Conservation (phyloP, 2,113 vertebrate species). For the Nansenia antarctica region DNA sequence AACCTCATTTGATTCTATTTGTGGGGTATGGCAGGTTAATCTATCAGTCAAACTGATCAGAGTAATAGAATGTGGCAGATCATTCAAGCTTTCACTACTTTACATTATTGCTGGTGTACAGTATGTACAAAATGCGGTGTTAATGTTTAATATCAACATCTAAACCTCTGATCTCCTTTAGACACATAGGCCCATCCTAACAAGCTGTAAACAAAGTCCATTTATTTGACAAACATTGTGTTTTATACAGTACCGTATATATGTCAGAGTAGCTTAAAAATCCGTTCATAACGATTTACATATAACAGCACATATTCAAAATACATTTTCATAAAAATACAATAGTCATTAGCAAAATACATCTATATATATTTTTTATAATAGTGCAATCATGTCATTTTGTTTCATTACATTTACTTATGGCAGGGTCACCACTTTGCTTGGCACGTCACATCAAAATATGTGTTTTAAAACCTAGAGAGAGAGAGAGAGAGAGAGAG, state of each 20-base stretch:
- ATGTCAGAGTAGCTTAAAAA: background rate
- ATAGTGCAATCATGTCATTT: constrained; percentile 15
- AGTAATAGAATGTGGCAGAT: background rate
- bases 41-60: background rate
- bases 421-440: background rate
- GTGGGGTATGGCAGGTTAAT: background rate
- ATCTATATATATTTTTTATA: constrained; percentile 1
- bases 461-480: background rate
- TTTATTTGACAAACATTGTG: background rate
- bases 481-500: no score
- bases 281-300: background rate
- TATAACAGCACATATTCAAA: background rate
- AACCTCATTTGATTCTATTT: background rate
- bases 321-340: constrained; percentile 5
- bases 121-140: background rate
- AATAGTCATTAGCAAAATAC: background rate
- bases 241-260: background rate
- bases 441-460: background rate
- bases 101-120: background rate
- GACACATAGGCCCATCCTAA: no score
- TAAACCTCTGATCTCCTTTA: no score
- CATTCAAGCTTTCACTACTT: background rate
- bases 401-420: background rate
- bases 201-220: background rate
- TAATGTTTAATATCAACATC: no score